These are phyloP conservation scores for Alaudala cheleensis DNA, from an alignment of 2,113 vertebrate species.

Conservation along the genomic window DNA sequence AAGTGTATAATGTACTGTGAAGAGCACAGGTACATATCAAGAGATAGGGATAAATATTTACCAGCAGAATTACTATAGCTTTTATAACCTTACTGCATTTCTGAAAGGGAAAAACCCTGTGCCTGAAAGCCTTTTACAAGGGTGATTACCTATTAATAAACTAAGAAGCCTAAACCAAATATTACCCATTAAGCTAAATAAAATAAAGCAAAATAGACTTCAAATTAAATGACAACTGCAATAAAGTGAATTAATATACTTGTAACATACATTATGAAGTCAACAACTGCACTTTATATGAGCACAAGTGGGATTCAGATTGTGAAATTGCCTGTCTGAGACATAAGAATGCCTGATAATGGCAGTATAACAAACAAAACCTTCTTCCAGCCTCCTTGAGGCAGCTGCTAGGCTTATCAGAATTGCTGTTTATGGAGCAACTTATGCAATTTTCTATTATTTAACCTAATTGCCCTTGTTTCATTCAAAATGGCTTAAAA, in stretches of 20 bases:
- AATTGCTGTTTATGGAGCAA: constrained; percentile 12
- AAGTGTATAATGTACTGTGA: not conserved
- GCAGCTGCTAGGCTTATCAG: not conserved
- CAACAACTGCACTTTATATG: not conserved
- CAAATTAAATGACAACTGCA: not conserved
- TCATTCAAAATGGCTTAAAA: not conserved
- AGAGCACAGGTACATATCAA: not conserved
- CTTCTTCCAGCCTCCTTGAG: not conserved
- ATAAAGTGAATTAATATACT: not conserved
- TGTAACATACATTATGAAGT: not conserved
- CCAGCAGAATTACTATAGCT: not conserved
- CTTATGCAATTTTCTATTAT: not conserved
- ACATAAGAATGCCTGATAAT: not conserved
- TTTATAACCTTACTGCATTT: not conserved
- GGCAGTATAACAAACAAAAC: not conserved
- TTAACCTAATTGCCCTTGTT: constrained; percentile 5
- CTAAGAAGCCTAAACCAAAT: not conserved
- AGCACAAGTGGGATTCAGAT: not conserved
- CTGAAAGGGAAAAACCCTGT: not conserved
- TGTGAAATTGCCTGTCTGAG: not conserved
- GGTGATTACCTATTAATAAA: not conserved
- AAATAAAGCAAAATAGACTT: not conserved
- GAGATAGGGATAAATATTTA: not conserved
- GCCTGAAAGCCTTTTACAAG: not conserved
- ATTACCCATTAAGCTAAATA: not conserved